Evolutionary conservation across 2,113 vertebrate species (phyloP).

Genomic region (Calyptommatus sinebrachiatus): DNA sequence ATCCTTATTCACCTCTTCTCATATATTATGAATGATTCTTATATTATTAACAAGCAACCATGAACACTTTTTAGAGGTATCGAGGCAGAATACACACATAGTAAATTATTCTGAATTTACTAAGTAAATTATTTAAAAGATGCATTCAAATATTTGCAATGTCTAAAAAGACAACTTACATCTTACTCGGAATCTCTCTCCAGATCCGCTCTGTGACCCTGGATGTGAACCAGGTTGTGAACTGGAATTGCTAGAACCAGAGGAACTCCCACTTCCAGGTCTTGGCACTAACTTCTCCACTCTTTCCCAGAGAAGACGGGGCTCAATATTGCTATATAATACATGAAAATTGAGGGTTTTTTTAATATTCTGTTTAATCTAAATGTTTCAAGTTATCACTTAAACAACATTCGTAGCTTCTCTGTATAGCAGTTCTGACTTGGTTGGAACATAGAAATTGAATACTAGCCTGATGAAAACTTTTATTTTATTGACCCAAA

Average conservation of each 20-base stretch:
- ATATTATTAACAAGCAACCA: too few species aligned
- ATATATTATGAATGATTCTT: too few species aligned
- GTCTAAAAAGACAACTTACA: conserved; percentile 74
- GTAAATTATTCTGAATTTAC: background rate
- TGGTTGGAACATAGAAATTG: too few species aligned
- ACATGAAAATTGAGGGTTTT: conserved; percentile 2
- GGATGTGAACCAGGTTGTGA: conserved; percentile 86
- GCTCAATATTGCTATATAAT: conserved; percentile 82
- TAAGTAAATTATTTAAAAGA: background rate
- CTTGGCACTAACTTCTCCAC: conserved; percentile 92
- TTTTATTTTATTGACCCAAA: too few species aligned
- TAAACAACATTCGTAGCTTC: background rate
- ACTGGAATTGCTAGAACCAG: conserved; percentile 92
- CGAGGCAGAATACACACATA: too few species aligned
- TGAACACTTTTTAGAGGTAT: too few species aligned
- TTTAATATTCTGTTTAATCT: background rate
- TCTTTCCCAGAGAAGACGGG: conserved; percentile 92
- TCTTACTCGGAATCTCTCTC: conserved; percentile 90
- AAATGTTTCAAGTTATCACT: background rate
- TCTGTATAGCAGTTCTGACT: too few species aligned
- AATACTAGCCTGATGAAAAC: too few species aligned
- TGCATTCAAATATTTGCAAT: accelerated
- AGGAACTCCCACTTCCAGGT: conserved; percentile 91
- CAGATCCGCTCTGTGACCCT: conserved; percentile 89
- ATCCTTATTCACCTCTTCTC: too few species aligned